phyloP scores from a whole-genome alignment of 2,888 invertebrate species.

The Panzeria rudis region DNA sequence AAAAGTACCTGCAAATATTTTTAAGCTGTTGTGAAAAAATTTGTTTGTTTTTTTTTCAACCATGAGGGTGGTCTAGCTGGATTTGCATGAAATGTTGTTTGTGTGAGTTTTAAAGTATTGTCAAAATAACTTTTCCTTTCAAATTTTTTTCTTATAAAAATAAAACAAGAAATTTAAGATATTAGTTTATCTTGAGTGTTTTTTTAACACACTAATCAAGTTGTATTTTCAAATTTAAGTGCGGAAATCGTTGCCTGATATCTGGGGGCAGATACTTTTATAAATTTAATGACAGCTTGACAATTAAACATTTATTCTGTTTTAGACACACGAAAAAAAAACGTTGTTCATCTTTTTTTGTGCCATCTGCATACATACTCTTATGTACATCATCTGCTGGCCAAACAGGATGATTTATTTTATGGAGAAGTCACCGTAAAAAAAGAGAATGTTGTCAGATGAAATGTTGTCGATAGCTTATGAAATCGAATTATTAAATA shows the following conservation, averaged over 20 bases:
- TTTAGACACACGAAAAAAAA: not conserved
- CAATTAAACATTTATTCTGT: not conserved
- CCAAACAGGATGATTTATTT: conserved; percentile 53
- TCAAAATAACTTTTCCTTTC: conserved; percentile 18
- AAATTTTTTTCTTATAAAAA: not conserved
- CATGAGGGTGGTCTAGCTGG: conserved; percentile 26
- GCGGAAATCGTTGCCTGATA: conserved; percentile 18
- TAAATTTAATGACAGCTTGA: not conserved
- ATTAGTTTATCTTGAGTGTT: conserved; percentile 6
- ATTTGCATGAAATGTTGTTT: conserved; percentile 26
- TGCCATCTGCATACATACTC: conserved; percentile 19
- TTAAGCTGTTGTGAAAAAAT: not conserved
- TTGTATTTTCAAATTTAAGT: conserved; percentile 37
- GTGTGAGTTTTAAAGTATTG: not conserved
- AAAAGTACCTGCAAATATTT: not conserved
- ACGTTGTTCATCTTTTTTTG: not conserved
- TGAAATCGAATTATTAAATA: conserved; percentile 43
- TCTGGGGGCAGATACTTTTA: not conserved
- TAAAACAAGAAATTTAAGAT: not conserved
- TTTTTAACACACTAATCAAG: conserved; percentile 37
- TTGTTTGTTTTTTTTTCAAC: not conserved
- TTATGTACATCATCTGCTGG: conserved; percentile 27
- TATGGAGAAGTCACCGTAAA: not conserved
- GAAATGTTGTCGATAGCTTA: conserved; percentile 31
- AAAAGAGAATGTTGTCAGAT: conserved; percentile 53